Percentiles rank a stretch among this genome's conserved stretches.
These are phyloP conservation scores for Agrilus cyanescens DNA, from an alignment of 2,888 invertebrate genomes.

Conservation along the genomic window DNA sequence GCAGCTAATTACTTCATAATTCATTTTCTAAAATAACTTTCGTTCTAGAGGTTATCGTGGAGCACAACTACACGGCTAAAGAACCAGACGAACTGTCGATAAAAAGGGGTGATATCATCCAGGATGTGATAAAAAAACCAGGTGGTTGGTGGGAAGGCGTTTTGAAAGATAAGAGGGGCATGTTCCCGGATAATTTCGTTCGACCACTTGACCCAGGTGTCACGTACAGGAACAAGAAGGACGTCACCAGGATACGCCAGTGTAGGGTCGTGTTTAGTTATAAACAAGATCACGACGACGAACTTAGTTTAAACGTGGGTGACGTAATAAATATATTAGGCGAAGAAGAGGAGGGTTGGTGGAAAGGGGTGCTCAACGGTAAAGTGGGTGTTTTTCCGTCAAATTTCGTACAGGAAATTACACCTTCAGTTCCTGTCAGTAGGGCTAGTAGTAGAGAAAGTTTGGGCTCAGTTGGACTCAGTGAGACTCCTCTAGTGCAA, in stretches of 20 bases:
- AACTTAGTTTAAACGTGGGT: slow-evolving; percentile 74
- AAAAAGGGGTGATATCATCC: slow-evolving; percentile 71
- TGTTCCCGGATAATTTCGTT: slow-evolving; percentile 93
- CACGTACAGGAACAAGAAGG: slow-evolving; percentile 26
- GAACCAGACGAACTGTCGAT: slow-evolving; percentile 78
- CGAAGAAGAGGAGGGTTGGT: slow-evolving; percentile 91
- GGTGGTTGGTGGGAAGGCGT: slow-evolving; percentile 93
- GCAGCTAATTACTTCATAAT: not conserved
- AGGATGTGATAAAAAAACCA: slow-evolving; percentile 61
- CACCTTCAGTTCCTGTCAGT: too few species aligned
- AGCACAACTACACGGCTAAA: slow-evolving; percentile 76
- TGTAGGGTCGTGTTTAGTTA: slow-evolving; percentile 85
- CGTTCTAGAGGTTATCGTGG: slow-evolving; percentile 63
- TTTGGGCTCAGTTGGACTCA: slow-evolving; percentile 1
- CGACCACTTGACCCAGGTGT: slow-evolving; percentile 39
- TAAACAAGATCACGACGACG: slow-evolving; percentile 87
- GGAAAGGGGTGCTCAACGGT: slow-evolving; percentile 74
- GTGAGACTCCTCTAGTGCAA: slow-evolving; percentile 53
- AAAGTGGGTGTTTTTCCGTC: slow-evolving; percentile 89
- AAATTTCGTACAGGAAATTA: slow-evolving; percentile 68
- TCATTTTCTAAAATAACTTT: not conserved
- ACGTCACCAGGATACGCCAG: slow-evolving; percentile 42
- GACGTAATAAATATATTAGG: slow-evolving; percentile 83
- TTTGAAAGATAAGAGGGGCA: slow-evolving; percentile 65
- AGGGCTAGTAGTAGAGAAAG: slow-evolving; percentile 19